phyloP scores from a whole-genome alignment of 2,797 vertebrate species.

The Diplodus sargus region DNA sequence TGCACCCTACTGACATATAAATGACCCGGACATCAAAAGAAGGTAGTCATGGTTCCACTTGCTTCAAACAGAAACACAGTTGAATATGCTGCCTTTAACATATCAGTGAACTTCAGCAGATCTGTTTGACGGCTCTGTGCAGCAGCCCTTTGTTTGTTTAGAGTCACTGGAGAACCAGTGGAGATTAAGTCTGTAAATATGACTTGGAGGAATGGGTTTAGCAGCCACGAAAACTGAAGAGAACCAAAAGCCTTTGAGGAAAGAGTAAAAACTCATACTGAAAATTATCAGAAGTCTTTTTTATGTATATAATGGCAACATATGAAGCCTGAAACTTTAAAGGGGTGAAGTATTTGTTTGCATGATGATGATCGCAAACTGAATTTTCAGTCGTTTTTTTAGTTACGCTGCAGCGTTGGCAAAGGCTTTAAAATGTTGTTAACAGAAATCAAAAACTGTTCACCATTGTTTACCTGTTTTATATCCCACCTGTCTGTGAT shows the following conservation, averaged over 20 bases:
- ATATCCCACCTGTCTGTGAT: no score
- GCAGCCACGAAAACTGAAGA: background rate
- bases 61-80: background rate
- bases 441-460: no score
- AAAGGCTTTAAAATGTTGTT: no score
- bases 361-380: no score
- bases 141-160: constrained; percentile 26
- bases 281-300: background rate
- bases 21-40: constrained; percentile 6
- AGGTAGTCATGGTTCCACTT: background rate
- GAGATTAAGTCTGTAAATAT: constrained; percentile 12
- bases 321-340: no score
- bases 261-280: background rate
- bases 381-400: no score
- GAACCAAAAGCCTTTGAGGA: background rate
- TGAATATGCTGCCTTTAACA: background rate
- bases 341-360: no score
- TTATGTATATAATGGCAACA: background rate
- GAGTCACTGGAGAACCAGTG: background rate
- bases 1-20: background rate
- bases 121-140: constrained; percentile 12
- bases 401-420: no score
- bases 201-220: constrained; percentile 6
- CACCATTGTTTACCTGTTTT: no score
- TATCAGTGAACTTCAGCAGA: background rate